A percentile compares a stretch with the other conserved stretches of the same genome.
Conservation (phyloP, 2,797 vertebrate species). For the Philypnodon macrostomus region DNA sequence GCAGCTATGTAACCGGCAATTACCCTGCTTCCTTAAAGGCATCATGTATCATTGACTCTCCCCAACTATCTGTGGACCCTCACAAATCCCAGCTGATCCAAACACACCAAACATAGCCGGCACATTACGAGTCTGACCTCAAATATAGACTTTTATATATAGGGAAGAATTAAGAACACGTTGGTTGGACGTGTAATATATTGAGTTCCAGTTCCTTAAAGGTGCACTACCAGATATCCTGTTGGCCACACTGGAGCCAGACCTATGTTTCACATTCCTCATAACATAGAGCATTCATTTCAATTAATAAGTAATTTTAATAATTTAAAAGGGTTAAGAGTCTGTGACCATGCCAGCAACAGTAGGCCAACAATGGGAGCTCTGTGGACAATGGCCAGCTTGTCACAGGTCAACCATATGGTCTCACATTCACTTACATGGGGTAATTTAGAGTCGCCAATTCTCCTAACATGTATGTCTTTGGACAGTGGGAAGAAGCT, state of each 20-base stretch:
- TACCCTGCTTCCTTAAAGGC: conserved; percentile 68
- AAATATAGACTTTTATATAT: conserved; percentile 34
- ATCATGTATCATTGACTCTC: conserved; percentile 72
- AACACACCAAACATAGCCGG: conserved; percentile 56
- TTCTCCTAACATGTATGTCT: too few relatives aligned
- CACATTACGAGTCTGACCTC: conserved; percentile 54
- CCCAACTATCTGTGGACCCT: conserved; percentile 59
- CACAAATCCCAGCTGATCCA: conserved; percentile 63
- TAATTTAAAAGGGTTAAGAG: too few relatives aligned
- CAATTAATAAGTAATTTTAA: too few relatives aligned
- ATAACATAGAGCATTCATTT: too few relatives aligned
- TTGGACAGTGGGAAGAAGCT: too few relatives aligned
- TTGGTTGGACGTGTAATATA: conserved; percentile 6
- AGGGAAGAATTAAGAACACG: conserved; percentile 30
- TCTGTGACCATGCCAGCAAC: too few relatives aligned
- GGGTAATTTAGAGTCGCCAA: too few relatives aligned
- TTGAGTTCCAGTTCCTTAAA: conserved; percentile 6
- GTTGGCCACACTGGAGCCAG: neutral
- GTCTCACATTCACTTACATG: too few relatives aligned
- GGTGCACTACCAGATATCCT: neutral
- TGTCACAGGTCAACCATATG: too few relatives aligned
- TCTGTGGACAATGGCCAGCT: too few relatives aligned
- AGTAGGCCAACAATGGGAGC: too few relatives aligned
- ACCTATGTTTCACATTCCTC: too few relatives aligned
- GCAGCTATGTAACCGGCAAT: conserved; percentile 67